These are phyloP conservation scores for Mycteria americana DNA, from an alignment of 2,797 vertebrate genomes.

Conservation along the genomic window DNA sequence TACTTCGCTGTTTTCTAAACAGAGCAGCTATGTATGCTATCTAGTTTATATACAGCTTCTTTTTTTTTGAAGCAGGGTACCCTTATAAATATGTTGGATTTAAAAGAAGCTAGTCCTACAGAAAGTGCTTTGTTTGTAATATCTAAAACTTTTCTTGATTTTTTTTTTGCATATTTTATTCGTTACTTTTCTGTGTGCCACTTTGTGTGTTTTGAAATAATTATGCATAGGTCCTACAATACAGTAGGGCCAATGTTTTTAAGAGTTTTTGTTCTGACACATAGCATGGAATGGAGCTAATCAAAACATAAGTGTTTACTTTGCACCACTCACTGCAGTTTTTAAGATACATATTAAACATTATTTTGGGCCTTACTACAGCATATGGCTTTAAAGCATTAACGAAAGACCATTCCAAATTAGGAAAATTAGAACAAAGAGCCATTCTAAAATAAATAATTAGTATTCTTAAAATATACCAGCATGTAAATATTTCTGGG, in stretches of 20 bases:
- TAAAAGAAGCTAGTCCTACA: constrained; percentile 61
- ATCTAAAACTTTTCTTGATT: constrained; percentile 49
- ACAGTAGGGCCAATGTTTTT: constrained; percentile 51
- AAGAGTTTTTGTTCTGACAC: constrained; percentile 52
- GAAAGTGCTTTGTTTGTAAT: constrained; percentile 64
- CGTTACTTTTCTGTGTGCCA: constrained; percentile 43
- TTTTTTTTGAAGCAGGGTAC: constrained; percentile 63
- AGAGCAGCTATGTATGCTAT: constrained; percentile 75
- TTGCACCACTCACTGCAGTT: constrained; percentile 3
- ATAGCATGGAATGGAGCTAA: constrained; percentile 32
- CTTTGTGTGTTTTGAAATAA: constrained; percentile 68
- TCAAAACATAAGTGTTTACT: constrained; percentile 57
- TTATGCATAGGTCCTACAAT: constrained; percentile 28
- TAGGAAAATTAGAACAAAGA: constrained; percentile 49
- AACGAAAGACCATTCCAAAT: constrained; percentile 36
- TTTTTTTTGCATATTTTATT: constrained; percentile 18
- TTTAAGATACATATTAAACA: constrained; percentile 39
- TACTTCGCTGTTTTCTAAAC: constrained; percentile 80
- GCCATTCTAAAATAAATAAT: constrained; percentile 41
- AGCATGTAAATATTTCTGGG: not conserved
- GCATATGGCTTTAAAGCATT: constrained; percentile 15
- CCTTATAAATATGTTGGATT: constrained; percentile 68
- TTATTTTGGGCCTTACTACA: constrained; percentile 24
- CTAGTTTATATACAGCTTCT: constrained; percentile 77
- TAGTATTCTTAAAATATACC: constrained; percentile 50